Percentiles rank a stretch among this genome's conserved stretches.
Conservation (phyloP, 2,888 invertebrate species). For the Melanchra persicariae region DNA sequence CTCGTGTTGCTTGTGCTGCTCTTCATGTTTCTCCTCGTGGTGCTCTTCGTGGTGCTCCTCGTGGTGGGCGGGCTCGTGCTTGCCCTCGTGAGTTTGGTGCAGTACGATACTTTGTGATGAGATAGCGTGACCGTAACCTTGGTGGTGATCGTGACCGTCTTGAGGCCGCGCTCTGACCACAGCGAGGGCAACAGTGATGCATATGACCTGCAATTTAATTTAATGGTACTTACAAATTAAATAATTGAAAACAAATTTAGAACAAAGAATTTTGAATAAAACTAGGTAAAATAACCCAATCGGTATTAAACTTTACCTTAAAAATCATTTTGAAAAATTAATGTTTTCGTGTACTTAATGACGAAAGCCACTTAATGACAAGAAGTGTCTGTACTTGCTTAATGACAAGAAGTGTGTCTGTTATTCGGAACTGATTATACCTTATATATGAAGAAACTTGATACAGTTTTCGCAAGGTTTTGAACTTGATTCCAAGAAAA, state of each 20-base stretch:
- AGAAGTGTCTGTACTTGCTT: constrained; percentile 34
- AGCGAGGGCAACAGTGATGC: constrained; percentile 54
- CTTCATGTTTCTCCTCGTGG: constrained; percentile 29
- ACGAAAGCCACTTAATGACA: background rate
- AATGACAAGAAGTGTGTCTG: constrained; percentile 26
- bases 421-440: constrained; percentile 27
- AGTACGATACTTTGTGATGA: constrained; percentile 73
- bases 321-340: constrained; percentile 35
- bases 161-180: constrained; percentile 59
- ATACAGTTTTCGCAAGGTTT: constrained; percentile 69
- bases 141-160: constrained; percentile 54
- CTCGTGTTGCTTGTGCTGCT: constrained; percentile 26
- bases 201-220: constrained; percentile 58
- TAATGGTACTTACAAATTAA: background rate
- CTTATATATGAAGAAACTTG: constrained; percentile 55
- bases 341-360: background rate
- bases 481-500: constrained; percentile 62
- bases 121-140: constrained; percentile 70
- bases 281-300: background rate
- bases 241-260: background rate
- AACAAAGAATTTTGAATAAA: background rate
- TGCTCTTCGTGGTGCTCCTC: constrained; percentile 56
- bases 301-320: constrained; percentile 29
- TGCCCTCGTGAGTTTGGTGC: constrained; percentile 66
- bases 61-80: constrained; percentile 39